A percentile compares a stretch with the other conserved stretches of the same genome.
phyloP scores from a whole-genome alignment of 2,888 invertebrate genomes.

The Erynnis tages region DNA sequence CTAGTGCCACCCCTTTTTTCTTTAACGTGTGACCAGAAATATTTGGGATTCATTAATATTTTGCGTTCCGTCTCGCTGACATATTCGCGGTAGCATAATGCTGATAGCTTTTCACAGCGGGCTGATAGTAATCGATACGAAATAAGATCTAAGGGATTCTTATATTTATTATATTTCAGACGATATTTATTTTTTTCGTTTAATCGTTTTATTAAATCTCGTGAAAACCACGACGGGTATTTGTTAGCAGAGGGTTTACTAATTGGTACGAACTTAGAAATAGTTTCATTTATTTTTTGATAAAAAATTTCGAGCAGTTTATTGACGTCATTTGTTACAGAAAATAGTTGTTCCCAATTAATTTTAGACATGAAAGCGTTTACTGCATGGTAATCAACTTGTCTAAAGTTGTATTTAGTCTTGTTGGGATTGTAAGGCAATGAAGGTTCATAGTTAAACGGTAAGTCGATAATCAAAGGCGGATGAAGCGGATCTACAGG shows the following conservation, averaged over 20 bases:
- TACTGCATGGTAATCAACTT: neutral
- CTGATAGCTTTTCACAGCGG: neutral
- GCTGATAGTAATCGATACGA: neutral
- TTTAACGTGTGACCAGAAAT: constrained; percentile 1
- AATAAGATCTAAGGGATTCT: neutral
- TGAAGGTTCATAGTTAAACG: neutral
- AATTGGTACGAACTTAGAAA: neutral
- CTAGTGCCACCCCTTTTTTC: neutral
- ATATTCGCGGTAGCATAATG: neutral
- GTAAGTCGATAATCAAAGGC: neutral
- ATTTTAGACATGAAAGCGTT: neutral
- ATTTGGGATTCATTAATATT: neutral
- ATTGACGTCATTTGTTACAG: neutral
- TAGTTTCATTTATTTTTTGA: neutral
- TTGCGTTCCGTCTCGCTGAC: neutral
- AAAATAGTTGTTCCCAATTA: neutral
- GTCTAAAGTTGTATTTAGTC: neutral
- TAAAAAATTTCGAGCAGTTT: neutral
- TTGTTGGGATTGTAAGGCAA: neutral
- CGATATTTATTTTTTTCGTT: neutral
- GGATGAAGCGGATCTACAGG: constrained; percentile 12
- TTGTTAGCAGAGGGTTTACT: neutral
- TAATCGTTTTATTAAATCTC: neutral
- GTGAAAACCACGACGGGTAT: neutral
- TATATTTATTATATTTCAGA: neutral